phyloP scores from a whole-genome alignment of 2,113 vertebrate species.

The Misgurnus anguillicaudatus region DNA sequence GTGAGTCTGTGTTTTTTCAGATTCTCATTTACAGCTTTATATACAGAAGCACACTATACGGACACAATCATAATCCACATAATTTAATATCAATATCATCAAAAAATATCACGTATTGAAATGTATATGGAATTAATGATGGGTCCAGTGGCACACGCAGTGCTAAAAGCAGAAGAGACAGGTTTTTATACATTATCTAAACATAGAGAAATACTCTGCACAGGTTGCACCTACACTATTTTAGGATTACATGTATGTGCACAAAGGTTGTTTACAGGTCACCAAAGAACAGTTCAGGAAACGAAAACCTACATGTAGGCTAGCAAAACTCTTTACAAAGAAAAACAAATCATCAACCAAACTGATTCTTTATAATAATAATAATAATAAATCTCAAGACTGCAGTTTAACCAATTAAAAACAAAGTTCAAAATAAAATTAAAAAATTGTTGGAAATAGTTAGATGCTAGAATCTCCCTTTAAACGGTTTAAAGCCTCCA shows the following conservation, averaged over 20 bases:
- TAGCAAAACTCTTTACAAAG: constrained; percentile 67
- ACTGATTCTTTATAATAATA: constrained; percentile 45
- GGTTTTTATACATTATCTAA: constrained; percentile 51
- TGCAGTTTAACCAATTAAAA: constrained; percentile 82
- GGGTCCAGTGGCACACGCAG: constrained; percentile 45
- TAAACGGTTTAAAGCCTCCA: constrained; percentile 93
- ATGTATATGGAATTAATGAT: constrained; percentile 31
- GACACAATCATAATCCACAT: constrained; percentile 24
- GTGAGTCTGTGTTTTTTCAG: constrained; percentile 42
- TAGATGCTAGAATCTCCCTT: constrained; percentile 84
- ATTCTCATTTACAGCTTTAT: not conserved
- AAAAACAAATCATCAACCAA: constrained; percentile 14
- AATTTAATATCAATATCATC: constrained; percentile 51
- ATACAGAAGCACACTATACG: not conserved
- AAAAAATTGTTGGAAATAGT: constrained; percentile 61
- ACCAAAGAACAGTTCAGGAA: constrained; percentile 63
- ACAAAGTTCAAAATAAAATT: constrained; percentile 64
- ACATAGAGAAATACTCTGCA: constrained; percentile 61
- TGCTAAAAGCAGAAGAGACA: constrained; percentile 17
- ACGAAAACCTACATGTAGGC: constrained; percentile 58
- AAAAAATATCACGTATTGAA: constrained; percentile 26
- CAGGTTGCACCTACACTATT: constrained; percentile 56
- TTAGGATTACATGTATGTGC: constrained; percentile 61
- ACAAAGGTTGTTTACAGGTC: constrained; percentile 53
- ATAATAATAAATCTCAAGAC: constrained; percentile 58